Base-by-base conservation (phyloP, 2,113 vertebrate species). In the Channa maculata region DNA sequence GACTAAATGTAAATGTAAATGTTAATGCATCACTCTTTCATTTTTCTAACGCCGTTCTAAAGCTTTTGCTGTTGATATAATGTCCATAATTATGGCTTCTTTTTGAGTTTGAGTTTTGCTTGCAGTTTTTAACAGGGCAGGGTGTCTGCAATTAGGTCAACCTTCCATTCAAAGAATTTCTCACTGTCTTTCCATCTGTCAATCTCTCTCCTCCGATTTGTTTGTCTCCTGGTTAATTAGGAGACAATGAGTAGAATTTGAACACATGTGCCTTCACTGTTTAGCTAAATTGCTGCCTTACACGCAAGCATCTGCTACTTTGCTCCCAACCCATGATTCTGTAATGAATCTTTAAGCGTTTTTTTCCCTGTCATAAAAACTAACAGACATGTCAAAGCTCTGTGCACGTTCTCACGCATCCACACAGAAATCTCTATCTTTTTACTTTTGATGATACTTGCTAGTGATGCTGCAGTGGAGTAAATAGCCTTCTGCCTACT, bases 131-230 rank as follows among this genome's bases (percentile, higher is more conserved):
- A n/a, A n/a, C n/a, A n/a, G n/a, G n/a, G n/a, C 61, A 63, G 45
- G 57, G 24, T 67, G 49, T 73, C 63, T 74, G 59, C 33, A 91
- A 80, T 48, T 82, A 62, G 80, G 75, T 84, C 86, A 88, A 69
- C 13, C 50, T 63, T 71, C n/a, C 55, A 64, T 69, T 70, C n/a
- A 62, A 54, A 46, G 15, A 46, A n/a, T 71, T 51, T 50, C 45
- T 39, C 33, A 0, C 10, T 14, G 13, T 33, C 5, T 6, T 6
- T 44, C 39, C 39, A 6, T 65, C 36, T 9, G 8, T 45, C 15
- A 4, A 6, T 52, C 39, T 9, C 43, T 63, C 33, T 37, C 15
- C 14, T 45, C 5, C 6, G 2, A 0, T 13, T 44, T 10, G 9
- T 61, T 33, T 54, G 11, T 24, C 59, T 14, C 39, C 39, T 10